Percentiles rank a stretch among this genome's conserved stretches.
Evolutionary conservation across 2,113 vertebrate genomes (phyloP).

Genomic region (Ptilonorhynchus violaceus): DNA sequence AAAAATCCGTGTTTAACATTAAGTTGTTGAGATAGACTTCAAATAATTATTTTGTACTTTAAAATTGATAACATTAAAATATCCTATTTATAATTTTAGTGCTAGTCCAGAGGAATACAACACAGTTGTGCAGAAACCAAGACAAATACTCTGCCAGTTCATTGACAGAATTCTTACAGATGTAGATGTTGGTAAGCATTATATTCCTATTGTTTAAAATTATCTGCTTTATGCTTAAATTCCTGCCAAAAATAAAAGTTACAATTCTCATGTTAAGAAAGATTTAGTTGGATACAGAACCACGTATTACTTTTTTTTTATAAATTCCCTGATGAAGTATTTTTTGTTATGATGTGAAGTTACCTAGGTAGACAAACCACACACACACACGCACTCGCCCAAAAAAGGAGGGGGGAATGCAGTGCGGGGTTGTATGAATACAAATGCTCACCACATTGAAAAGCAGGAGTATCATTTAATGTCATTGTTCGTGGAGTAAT

Average conservation of each 20-base stretch:
- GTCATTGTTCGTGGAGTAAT: not conserved
- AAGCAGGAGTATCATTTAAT: not conserved
- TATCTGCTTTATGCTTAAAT: not conserved
- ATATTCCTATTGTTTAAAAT: not conserved
- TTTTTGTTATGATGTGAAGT: not conserved
- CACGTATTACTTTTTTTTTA: not conserved
- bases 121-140: slow-evolving; percentile 88
- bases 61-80: not conserved
- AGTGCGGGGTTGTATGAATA: not conserved
- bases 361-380: not conserved
- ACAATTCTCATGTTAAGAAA: not conserved
- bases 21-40: not conserved
- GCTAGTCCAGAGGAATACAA: slow-evolving; percentile 85
- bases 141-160: slow-evolving; percentile 96
- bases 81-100: slow-evolving; percentile 70
- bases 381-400: too few relatives aligned
- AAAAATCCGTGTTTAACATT: not conserved
- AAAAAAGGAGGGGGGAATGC: too few relatives aligned
- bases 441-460: not conserved
- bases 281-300: not conserved
- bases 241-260: not conserved
- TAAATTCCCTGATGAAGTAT: not conserved
- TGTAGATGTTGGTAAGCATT: slow-evolving; percentile 89
- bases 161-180: slow-evolving; percentile 95
- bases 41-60: not conserved